Evolutionary conservation across 2,113 vertebrate species (phyloP).

Genomic region (Pachyramphus minor): DNA sequence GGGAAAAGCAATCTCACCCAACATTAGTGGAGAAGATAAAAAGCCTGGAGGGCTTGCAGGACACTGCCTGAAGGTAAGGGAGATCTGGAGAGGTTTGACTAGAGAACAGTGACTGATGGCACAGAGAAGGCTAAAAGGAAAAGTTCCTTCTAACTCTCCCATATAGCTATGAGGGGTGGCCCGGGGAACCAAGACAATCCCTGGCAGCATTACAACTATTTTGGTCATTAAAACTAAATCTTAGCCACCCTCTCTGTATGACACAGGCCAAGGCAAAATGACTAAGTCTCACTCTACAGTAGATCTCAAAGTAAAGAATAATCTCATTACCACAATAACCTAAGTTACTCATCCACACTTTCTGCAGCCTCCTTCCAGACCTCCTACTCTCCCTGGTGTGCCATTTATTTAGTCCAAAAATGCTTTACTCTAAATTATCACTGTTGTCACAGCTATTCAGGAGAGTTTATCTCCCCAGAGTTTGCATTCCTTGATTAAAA

Average conservation of each 20-base stretch:
- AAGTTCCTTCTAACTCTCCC: background rate
- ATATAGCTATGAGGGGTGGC: background rate
- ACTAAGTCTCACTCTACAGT: background rate
- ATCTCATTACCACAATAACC: conserved; percentile 9
- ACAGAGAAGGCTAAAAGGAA: background rate
- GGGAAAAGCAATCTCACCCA: background rate
- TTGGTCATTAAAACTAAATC: background rate
- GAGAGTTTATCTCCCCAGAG: background rate
- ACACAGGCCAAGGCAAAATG: background rate
- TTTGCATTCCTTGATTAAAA: background rate
- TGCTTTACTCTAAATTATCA: background rate
- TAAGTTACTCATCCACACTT: background rate
- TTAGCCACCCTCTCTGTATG: background rate
- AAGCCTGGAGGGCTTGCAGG: rapidly evolving
- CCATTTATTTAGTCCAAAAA: background rate
- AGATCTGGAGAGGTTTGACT: background rate
- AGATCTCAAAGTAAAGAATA: background rate
- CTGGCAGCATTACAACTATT: background rate
- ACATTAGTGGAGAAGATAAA: background rate
- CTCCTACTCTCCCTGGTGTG: background rate
- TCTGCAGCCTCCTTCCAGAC: background rate
- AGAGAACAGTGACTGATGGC: background rate
- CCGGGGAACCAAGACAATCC: background rate
- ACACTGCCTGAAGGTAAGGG: background rate
- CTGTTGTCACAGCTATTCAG: background rate